Conservation (phyloP, 2,888 invertebrate genomes). For the Agrypnus murinus region DNA sequence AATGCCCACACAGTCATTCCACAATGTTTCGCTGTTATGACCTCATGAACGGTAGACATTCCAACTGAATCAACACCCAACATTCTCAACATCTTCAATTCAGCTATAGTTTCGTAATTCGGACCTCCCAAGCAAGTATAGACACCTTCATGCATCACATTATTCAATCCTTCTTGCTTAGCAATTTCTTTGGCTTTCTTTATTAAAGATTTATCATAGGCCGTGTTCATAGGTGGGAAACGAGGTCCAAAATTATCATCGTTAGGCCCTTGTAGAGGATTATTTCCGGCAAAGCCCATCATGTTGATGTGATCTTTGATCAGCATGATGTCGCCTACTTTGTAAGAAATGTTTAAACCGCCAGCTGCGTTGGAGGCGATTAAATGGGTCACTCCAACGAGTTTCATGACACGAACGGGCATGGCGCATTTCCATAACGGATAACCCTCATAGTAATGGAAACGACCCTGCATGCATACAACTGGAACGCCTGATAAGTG, state of each 20-base stretch:
- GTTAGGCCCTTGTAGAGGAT: constrained; percentile 95
- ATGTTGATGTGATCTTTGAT: constrained; percentile 97
- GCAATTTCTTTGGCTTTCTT: constrained; percentile 82
- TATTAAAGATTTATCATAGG: constrained; percentile 85
- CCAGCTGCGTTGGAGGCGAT: constrained; percentile 98
- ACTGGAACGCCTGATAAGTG: constrained; percentile 85
- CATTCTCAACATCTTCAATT: constrained; percentile 87
- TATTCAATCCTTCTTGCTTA: constrained; percentile 74
- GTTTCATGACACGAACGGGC: constrained; percentile 97
- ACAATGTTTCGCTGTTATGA: constrained; percentile 93
- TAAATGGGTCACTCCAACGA: constrained; percentile 90
- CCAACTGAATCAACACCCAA: constrained; percentile 92
- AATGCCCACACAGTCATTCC: constrained; percentile 93
- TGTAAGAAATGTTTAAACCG: constrained; percentile 90
- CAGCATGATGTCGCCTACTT: constrained; percentile 97
- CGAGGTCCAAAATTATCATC: constrained; percentile 96
- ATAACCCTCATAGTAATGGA: constrained; percentile 98
- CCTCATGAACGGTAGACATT: constrained; percentile 85
- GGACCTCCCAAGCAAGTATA: constrained; percentile 97
- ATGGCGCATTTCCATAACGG: constrained; percentile 94
- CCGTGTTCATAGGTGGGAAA: constrained; percentile 94
- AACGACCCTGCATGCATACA: constrained; percentile 97
- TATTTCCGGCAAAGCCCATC: constrained; percentile 96
- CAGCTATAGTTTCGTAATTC: constrained; percentile 96
- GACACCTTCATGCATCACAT: constrained; percentile 90